Evolutionary conservation across 1,140 invertebrate genomes (phyloP).

Genomic region (Caerostris extrusa): DNA sequence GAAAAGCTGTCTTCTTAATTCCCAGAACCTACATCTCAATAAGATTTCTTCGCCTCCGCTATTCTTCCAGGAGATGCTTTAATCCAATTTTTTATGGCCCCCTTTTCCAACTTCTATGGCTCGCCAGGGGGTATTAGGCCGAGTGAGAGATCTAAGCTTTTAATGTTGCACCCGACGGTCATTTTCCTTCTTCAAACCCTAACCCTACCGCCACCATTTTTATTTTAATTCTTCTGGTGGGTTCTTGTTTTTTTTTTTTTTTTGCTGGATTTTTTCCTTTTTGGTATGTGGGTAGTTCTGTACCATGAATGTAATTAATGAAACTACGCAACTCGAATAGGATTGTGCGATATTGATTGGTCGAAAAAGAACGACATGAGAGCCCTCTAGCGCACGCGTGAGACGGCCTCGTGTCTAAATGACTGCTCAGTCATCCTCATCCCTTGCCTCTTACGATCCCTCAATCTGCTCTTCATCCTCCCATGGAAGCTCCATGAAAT

Average conservation of each 20-base stretch:
- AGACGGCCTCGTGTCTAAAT: conserved; percentile 62
- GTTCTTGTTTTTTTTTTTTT: conserved; percentile 2
- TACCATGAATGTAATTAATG: conserved; percentile 73
- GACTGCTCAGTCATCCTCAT: conserved; percentile 74
- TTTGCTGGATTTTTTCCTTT: neutral
- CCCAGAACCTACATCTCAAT: neutral
- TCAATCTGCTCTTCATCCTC: conserved; percentile 69
- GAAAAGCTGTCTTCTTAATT: neutral
- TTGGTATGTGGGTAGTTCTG: neutral
- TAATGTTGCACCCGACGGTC: conserved; percentile 73
- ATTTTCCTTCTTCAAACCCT: neutral
- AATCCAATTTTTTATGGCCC: conserved; percentile 73
- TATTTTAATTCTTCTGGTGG: conserved; percentile 60
- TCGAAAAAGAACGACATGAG: conserved; percentile 61
- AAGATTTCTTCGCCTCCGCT: conserved; percentile 24
- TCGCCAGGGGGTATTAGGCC: conserved; percentile 55
- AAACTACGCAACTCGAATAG: conserved; percentile 63
- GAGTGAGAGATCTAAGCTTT: conserved; percentile 63
- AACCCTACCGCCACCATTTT: neutral
- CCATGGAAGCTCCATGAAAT: conserved; percentile 72
- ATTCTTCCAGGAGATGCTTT: conserved; percentile 6
- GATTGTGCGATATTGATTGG: conserved; percentile 71
- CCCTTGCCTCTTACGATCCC: conserved; percentile 57
- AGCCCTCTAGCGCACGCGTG: conserved; percentile 70
- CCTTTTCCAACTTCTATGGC: conserved; percentile 14